These are phyloP conservation scores for Bedellia somnulentella DNA, from an alignment of 2,888 invertebrate species.

Conservation along the genomic window DNA sequence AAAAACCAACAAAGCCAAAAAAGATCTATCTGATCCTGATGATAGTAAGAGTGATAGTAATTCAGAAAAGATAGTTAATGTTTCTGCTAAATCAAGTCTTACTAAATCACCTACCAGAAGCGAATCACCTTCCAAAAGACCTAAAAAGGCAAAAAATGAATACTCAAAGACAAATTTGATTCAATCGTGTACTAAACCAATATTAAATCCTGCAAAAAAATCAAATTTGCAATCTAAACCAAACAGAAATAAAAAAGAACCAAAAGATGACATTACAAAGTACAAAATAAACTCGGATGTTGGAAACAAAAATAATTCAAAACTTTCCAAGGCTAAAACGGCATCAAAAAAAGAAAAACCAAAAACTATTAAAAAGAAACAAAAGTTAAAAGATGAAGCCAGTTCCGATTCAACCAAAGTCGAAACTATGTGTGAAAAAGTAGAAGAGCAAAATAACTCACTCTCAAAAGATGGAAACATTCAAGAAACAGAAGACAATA, in stretches of 20 bases:
- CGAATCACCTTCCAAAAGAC: conserved; percentile 31
- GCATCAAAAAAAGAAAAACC: conserved; percentile 29
- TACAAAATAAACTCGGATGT: conserved; percentile 43
- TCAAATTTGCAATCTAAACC: conserved; percentile 5
- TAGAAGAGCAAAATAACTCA: conserved; percentile 9
- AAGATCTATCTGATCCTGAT: conserved; percentile 18
- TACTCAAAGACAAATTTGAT: conserved; percentile 25
- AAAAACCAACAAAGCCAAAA: conserved; percentile 25
- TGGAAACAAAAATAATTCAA: conserved; percentile 23
- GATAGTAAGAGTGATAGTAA: conserved; percentile 23
- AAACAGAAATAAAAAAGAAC: conserved; percentile 10
- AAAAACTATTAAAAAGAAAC: conserved; percentile 6
- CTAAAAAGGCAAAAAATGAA: conserved; percentile 41
- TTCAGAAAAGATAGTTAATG: conserved; percentile 15
- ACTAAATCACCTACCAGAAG: conserved; percentile 22
- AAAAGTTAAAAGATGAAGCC: conserved; percentile 11
- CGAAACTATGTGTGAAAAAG: conserved; percentile 8
- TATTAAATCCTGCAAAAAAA: conserved; percentile 2
- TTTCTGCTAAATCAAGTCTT: conserved; percentile 12
- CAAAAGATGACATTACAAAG: conserved; percentile 29
- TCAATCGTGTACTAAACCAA: conserved; percentile 11
- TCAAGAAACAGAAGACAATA: neutral
- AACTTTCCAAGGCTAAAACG: conserved; percentile 29
- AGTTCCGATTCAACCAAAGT: conserved; percentile 9
- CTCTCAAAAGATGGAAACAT: neutral